These are phyloP conservation scores for Danio tinwini DNA, from an alignment of 2,797 vertebrate species.

Conservation along the genomic window DNA sequence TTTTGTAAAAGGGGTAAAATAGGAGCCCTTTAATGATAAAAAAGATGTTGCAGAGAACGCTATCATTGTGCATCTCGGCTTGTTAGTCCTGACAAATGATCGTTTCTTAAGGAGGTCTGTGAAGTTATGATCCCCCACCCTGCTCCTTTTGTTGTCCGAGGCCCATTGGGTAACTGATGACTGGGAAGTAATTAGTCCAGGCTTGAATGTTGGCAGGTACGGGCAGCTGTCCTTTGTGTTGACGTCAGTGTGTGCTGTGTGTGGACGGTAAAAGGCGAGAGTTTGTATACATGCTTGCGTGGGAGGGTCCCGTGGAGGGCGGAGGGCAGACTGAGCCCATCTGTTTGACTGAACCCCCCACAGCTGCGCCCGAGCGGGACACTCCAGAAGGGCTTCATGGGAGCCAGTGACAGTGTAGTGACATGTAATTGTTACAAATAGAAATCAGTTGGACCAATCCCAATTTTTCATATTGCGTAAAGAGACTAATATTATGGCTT, in stretches of 20 bases:
- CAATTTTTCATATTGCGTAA: not conserved
- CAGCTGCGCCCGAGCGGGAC: conserved; percentile 42
- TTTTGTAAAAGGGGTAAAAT: too few relatives aligned
- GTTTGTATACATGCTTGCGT: conserved; percentile 46
- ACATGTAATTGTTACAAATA: conserved; percentile 28
- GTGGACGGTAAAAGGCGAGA: conserved; percentile 40
- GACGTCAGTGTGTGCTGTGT: conserved; percentile 56
- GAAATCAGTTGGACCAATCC: not conserved
- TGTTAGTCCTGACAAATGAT: conserved; percentile 60
- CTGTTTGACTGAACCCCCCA: conserved; percentile 62
- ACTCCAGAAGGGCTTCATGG: conserved; percentile 16
- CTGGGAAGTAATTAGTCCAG: conserved; percentile 68
- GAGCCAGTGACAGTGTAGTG: conserved; percentile 22
- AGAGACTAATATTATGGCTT: not conserved
- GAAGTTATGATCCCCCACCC: conserved; percentile 62
- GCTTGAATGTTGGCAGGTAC: conserved; percentile 68
- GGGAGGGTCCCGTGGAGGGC: conserved; percentile 37
- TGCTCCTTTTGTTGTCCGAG: conserved; percentile 57
- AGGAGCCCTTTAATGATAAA: not conserved
- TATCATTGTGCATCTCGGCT: conserved; percentile 30
- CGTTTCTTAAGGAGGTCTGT: conserved; percentile 58
- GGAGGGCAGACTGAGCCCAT: conserved; percentile 59
- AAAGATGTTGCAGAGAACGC: not conserved
- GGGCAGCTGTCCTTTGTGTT: conserved; percentile 65
- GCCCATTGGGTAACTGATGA: conserved; percentile 67